phyloP scores from a whole-genome alignment of 2,797 vertebrate species.

The Limosa lapponica region DNA sequence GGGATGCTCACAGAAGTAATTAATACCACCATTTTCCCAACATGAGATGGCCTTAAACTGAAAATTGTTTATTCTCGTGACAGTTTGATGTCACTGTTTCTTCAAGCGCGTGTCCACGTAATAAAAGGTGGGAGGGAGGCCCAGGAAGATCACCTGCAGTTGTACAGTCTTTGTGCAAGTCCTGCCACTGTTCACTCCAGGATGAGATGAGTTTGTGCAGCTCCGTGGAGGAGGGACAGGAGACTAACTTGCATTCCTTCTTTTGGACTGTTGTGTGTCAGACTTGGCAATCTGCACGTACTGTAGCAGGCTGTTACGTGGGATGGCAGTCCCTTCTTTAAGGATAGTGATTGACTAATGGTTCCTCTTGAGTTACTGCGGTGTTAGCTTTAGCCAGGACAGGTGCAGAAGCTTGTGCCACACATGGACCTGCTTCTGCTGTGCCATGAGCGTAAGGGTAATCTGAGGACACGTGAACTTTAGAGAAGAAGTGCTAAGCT shows the following conservation, averaged over 20 bases:
- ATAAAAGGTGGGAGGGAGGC: not conserved
- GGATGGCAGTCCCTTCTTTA: not conserved
- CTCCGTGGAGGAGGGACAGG: not conserved
- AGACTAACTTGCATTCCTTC: not conserved
- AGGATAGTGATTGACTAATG: not conserved
- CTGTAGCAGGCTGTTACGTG: fast-evolving
- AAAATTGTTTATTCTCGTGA: not conserved
- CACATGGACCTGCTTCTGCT: not conserved
- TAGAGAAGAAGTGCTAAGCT: not conserved
- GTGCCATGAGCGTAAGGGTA: not conserved
- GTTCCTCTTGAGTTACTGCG: not conserved
- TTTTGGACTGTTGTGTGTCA: not conserved
- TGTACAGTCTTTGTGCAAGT: not conserved
- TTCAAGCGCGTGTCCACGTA: fast-evolving
- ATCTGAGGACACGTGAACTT: not conserved
- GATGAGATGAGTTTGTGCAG: not conserved
- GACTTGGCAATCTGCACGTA: fast-evolving
- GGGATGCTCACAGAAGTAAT: not conserved
- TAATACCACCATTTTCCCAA: not conserved
- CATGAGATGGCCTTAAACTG: not conserved
- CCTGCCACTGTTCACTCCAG: not conserved
- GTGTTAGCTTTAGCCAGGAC: not conserved
- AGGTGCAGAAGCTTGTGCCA: not conserved
- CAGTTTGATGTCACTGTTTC: not conserved
- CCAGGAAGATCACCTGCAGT: not conserved